phyloP scores from a whole-genome alignment of 2,113 vertebrate genomes.

The Gymnobelideus leadbeateri region DNA sequence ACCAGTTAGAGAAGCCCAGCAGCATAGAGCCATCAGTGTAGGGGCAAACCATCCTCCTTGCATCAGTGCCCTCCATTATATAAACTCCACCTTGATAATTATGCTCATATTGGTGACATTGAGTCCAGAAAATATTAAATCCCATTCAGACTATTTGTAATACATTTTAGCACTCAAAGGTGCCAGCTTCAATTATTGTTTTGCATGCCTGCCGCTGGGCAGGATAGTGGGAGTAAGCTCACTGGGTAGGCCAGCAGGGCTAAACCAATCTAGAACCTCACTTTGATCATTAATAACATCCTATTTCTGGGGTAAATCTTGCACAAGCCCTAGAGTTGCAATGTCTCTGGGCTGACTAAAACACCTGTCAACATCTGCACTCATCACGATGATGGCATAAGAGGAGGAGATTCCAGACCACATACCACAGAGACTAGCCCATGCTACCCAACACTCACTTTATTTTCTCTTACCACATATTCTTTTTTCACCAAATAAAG shows the following conservation, averaged over 20 bases:
- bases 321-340: neutral
- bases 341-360: neutral
- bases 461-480: neutral
- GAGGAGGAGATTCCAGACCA: neutral
- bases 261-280: neutral
- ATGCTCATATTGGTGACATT: neutral
- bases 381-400: neutral
- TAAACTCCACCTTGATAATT: neutral
- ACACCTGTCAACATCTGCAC: neutral
- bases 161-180: neutral
- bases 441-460: neutral
- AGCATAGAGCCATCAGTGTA: conserved; percentile 4
- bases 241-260: neutral
- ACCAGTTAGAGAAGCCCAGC: conserved; percentile 7
- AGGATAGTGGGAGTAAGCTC: neutral
- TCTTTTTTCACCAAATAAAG: neutral
- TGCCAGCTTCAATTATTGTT: neutral
- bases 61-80: neutral
- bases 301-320: neutral
- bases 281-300: neutral
- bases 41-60: neutral
- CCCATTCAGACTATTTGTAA: neutral
- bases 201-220: neutral
- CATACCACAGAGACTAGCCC: neutral
- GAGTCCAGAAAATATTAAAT: neutral